Base-by-base conservation (phyloP, 35 echinoderm and acorn worm species). In the Apostichopus parvimensis region DNA sequence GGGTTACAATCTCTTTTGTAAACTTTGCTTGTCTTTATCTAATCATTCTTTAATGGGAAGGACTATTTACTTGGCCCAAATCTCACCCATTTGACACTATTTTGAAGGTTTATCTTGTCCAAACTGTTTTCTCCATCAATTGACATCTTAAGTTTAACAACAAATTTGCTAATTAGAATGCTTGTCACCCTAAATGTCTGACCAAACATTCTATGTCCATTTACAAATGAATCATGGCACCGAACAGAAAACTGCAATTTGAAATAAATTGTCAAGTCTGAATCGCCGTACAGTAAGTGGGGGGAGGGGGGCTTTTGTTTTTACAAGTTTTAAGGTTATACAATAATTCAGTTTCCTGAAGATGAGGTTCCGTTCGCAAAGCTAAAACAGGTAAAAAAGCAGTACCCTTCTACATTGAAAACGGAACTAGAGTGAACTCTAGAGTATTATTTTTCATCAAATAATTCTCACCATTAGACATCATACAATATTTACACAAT, bases 121-220 rank as follows among this genome's bases (percentile, higher is more conserved):
- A 84, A 84, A 84, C 81, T 84, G 81, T 84, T 84, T 55, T 21
- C 81, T 22, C 53, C 54, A 18, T 75, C 71, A 75, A 84, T 58
- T 84, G 81, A 84, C 81, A 58, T 84, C 81, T 59, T 60, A 84
- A 84, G 81, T 84, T 84, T 84, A 84, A 84, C 53, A 58, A 58
- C 81, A 84, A 84, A 84, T 84, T 84, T 84, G 81, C 81, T 84
- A 84, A 84, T 84, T 84, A 84, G 81, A 84, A 84, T 58, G 53
- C 81, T 84, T 84, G 81, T 84, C 81, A 84, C 17, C 17, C 57
- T 84, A 22, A 84, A 84, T 58, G 81, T 84, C 81, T 84, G 23
- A 59, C 57, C 54, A 84, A 84, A 84, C 81, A 84, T 84, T 84
- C 56, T 8, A 58, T 58, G 55, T 59, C 81, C 81, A 84, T 84